Conservation (phyloP, 2,888 invertebrate species). For the Hylaea fasciaria region DNA sequence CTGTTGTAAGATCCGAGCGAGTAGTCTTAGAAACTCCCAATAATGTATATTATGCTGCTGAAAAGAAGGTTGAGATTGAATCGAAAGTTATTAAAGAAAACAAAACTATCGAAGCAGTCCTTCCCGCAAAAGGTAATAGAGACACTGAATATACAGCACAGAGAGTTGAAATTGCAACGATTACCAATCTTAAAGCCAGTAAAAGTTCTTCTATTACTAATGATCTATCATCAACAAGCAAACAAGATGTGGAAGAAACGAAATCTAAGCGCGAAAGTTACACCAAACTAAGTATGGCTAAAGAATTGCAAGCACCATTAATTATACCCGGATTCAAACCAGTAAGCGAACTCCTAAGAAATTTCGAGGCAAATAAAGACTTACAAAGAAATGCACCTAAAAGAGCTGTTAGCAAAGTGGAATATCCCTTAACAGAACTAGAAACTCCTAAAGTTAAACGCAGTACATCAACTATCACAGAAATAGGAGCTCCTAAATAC, state of each 20-base stretch:
- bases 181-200: neutral
- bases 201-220: neutral
- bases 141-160: constrained; percentile 5
- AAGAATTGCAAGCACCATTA: constrained; percentile 23
- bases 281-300: constrained; percentile 17
- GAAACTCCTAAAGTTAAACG: constrained; percentile 1
- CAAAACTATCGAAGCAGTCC: neutral
- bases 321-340: constrained; percentile 27
- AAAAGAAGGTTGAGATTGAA: constrained; percentile 26
- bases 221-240: neutral
- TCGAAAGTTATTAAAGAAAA: constrained; percentile 15
- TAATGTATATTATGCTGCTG: constrained; percentile 25
- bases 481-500: neutral
- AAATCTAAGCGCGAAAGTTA: constrained; percentile 6
- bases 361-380: constrained; percentile 18
- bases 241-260: neutral
- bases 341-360: constrained; percentile 19
- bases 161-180: constrained; percentile 6
- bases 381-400: neutral
- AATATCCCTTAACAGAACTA: neutral
- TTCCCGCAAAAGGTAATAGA: constrained; percentile 1
- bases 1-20: constrained; percentile 26
- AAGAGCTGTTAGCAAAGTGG: constrained; percentile 9
- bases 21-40: constrained; percentile 28
- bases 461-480: neutral